Base-by-base conservation (phyloP, 2,797 vertebrate species). In the Tapirus indicus region DNA sequence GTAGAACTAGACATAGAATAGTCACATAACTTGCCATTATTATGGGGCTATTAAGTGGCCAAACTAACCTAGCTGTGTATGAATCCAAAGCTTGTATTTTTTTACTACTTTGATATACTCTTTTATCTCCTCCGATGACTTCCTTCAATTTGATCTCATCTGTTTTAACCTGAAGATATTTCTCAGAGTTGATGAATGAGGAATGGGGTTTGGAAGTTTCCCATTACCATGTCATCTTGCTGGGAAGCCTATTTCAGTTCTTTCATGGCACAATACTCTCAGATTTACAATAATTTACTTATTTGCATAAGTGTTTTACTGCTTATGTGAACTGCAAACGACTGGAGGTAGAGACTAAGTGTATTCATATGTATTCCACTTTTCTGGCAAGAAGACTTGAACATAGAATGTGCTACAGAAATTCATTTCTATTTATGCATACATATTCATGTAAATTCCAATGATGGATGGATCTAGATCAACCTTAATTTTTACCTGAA, bases 341-440 rank as follows among this genome's bases (percentile, higher is more conserved):
- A 27, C 32, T 77, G 38, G 18, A 60, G 35, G 58, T 49, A 80
- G 41, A 71, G 41, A 56, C 35, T 58, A 49, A 44, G 23, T 77
- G n/a, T 68, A 74, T 71, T 86, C 21, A 54, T n/a, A 58, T 41
- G 12, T 29, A 62, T 87, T 41, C 66, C 75, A 72, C 18, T 78
- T 52, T 66, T 71, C 35, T 66, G 69, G n/a, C 16, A 79, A 69
- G 60, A 93, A 91, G 75, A 82, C 9, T 62, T 85, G 16, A 60
- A 56, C 49, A 66, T 75, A 86, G 58, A 85, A 52, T 7, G 35
- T 38, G 18, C 4, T 69, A 21, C 35, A 58, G 78, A 72, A 74
- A 84, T 74, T 77, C 12, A 41, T 94, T 64, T 95, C 66, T 94
- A 41, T 47, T 80, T 95, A n/a, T 54, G 82, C 29, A 54, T 49